These are phyloP conservation scores for Cacajao melanocephalus DNA, from an alignment of 2,797 vertebrate genomes.

Conservation along the genomic window DNA sequence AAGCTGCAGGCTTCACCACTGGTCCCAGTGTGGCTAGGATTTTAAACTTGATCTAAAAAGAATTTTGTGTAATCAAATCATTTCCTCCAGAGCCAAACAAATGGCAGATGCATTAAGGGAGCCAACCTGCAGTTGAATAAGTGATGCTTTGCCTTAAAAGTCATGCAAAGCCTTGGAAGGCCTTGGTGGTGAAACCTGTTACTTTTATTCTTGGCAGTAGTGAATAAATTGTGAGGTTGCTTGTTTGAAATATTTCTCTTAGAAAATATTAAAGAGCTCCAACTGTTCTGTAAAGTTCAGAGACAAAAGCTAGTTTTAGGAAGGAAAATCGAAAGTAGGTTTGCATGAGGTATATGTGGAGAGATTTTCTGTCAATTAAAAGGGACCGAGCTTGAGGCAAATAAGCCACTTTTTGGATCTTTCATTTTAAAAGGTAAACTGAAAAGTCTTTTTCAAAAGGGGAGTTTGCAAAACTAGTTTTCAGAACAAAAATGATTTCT, in stretches of 20 bases:
- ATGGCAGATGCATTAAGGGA: constrained; percentile 51
- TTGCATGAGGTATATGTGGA: constrained; percentile 63
- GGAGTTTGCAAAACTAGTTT: constrained; percentile 51
- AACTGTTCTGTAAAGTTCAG: constrained; percentile 74
- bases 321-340: constrained; percentile 63
- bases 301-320: constrained; percentile 78
- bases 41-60: constrained; percentile 78
- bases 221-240: constrained; percentile 78
- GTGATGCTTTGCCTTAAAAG: constrained; percentile 64
- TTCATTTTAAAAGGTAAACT: constrained; percentile 70
- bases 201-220: constrained; percentile 78
- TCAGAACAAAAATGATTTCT: constrained; percentile 58
- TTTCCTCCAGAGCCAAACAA: constrained; percentile 79
- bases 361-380: constrained; percentile 72
- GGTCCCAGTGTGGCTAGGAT: constrained; percentile 71
- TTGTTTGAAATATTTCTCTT: constrained; percentile 79
- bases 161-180: constrained; percentile 61
- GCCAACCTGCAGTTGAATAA: constrained; percentile 60
- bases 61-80: constrained; percentile 80
- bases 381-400: constrained; percentile 61
- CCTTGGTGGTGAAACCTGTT: constrained; percentile 67
- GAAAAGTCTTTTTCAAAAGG: constrained; percentile 54
- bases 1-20: constrained; percentile 55
- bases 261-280: constrained; percentile 81
- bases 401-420: constrained; percentile 59